Evolutionary conservation across 2,888 invertebrate species (phyloP).

Genomic region (Thereva unica): DNA sequence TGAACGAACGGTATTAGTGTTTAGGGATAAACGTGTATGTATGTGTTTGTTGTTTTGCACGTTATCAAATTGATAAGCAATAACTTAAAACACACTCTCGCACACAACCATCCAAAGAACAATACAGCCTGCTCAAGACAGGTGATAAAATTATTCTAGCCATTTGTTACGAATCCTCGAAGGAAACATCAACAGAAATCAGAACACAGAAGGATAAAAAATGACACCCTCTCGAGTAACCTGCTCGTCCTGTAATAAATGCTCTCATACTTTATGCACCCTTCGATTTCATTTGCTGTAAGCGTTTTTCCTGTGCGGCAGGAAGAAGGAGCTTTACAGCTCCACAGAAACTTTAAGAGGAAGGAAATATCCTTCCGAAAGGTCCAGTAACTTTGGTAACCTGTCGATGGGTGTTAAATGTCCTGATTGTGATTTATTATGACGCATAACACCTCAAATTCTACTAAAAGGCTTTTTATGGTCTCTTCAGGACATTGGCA

Average conservation of each 20-base stretch:
- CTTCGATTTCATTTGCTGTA: conserved; percentile 8
- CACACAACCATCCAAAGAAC: too few species aligned
- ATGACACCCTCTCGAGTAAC: neutral
- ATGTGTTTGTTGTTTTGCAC: too few species aligned
- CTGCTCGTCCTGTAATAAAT: conserved; percentile 31
- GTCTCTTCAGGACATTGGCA: conserved; percentile 19
- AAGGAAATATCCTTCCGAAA: conserved; percentile 6
- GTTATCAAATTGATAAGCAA: too few species aligned
- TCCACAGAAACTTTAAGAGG: conserved; percentile 1
- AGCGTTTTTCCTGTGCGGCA: neutral
- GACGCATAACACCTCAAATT: conserved; percentile 35
- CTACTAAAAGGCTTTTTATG: conserved; percentile 33
- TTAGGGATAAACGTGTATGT: too few species aligned
- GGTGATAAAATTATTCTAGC: too few species aligned
- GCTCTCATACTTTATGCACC: conserved; percentile 35
- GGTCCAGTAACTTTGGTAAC: conserved; percentile 33
- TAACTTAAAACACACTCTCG: too few species aligned
- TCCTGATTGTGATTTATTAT: conserved; percentile 40
- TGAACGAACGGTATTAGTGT: too few species aligned
- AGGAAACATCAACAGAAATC: too few species aligned
- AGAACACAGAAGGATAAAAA: too few species aligned
- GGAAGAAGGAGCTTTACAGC: too few species aligned
- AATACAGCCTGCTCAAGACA: too few species aligned
- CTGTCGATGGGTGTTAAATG: conserved; percentile 39
- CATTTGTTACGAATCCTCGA: too few species aligned